phyloP scores from a whole-genome alignment of 1,140 invertebrate species.

The Hetaerina americana region DNA sequence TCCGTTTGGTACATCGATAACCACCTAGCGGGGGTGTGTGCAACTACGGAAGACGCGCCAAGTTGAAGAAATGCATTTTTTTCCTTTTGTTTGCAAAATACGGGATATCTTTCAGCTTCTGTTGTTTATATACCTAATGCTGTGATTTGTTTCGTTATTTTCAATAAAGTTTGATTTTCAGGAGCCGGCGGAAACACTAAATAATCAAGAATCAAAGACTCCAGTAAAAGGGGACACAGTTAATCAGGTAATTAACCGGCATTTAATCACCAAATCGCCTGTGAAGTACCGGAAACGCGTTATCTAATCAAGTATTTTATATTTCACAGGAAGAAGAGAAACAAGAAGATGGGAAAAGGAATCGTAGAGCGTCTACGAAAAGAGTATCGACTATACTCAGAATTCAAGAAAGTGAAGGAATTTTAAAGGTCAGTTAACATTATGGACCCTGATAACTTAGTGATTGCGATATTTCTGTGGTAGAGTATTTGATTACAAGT shows the following conservation, averaged over 20 bases:
- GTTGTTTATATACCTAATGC: too few relatives aligned
- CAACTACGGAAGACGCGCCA: neutral
- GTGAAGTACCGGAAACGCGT: too few relatives aligned
- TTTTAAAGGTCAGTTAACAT: conserved; percentile 7
- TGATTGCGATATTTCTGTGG: neutral
- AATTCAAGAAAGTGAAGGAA: neutral
- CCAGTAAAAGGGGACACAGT: neutral
- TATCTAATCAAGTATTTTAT: too few relatives aligned
- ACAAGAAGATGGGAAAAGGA: neutral
- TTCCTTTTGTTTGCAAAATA: neutral
- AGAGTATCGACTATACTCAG: neutral
- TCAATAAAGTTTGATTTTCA: too few relatives aligned
- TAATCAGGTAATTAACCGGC: neutral
- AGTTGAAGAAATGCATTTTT: neutral
- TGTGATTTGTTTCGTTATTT: too few relatives aligned
- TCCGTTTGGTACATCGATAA: neutral
- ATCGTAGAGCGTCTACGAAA: neutral
- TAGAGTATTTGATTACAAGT: neutral
- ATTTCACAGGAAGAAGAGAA: neutral
- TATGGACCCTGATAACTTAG: too few relatives aligned
- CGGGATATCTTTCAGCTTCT: too few relatives aligned
- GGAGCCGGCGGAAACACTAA: neutral
- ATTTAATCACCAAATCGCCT: too few relatives aligned
- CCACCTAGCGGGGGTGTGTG: neutral
- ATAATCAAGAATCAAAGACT: neutral